Evolutionary conservation across 2,113 vertebrate species (phyloP), one percentile per base, ranked within the genome.

Genomic region (Uria lomvia): DNA sequence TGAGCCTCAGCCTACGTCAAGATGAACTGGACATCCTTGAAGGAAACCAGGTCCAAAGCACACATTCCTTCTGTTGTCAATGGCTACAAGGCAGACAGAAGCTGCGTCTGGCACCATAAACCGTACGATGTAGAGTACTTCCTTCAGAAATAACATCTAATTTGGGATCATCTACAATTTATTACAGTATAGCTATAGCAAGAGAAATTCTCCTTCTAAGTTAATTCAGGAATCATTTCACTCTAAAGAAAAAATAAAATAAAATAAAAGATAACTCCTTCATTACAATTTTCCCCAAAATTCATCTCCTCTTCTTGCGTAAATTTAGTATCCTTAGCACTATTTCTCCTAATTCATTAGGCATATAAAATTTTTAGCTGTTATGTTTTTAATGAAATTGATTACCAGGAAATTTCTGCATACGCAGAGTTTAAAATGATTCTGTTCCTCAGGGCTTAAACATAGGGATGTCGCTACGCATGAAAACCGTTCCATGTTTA

Each of bases 301-400:
- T 89, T 72, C 19, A 19, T 66, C 72, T 90, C 43, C 36, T 85
- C 56, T 86, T 91, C 70, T 91, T 84, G 29, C 36, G 58, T 6
- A 52, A 56, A 45, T 92, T 94, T 58, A 85, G 59, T 22, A 24
- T n/a, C 88, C 75, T 97, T 43, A 96, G 83, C 49, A 74, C 43
- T 53, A 90, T 59, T 96, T 88, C 87, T 88, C 42, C 79, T 91
- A 90, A 91, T 86, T 43, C 59, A 74, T 81, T 94, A 81, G 58
- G 47, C 76, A 96, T n/a, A 50, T 85, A 86, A 15, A 71, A 88
- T 38, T 93, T 88, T 90, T 74, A 95, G 85, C 82, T 74, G 11
- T 53, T 92, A 52, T 16, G 60, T 56, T 93, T 94, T 90, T 75
- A 96, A 96, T 92, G 92, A 95, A 98, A 97, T 88, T 96, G 96